Base-by-base conservation (phyloP, 2,888 invertebrate genomes). In the Pristionchus mayeri region DNA sequence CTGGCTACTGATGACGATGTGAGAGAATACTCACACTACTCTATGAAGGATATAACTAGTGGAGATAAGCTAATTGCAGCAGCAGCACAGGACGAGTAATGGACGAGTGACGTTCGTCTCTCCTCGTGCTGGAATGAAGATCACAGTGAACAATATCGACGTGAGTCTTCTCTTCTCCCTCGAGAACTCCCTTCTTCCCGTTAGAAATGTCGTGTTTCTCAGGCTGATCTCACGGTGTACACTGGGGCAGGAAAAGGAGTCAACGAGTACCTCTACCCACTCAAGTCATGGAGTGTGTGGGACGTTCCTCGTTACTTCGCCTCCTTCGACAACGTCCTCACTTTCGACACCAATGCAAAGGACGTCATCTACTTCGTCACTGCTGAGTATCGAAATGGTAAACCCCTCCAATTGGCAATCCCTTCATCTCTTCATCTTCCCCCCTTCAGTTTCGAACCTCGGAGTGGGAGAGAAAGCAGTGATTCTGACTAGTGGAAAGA, bases 311-410 rank as follows among this genome's bases (percentile, higher is more conserved):
- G 71, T 13, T 71, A 37, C 44, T 40, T 71, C 40, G 71, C 71
- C 4, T 40, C 71, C 0, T 71, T 71, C 44, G 71, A 71, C 24
- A 71, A 71, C 24, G 71, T 71, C 11, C 71, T 71, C n/a, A 71
- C 71, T 24, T 40, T 71, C 44, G 71, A 71, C 9, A 40, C 71
- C 6, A 21, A 71, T 1, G n/a, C 71, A 1, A 37, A 37, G 24
- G 71, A 71, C n/a, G 71, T 44, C 24, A 44, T 71, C 71, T 71
- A 71, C 71, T 71, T n/a, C 11, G 71, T 71, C 0, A 71, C 71
- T 44, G n/a, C 71, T 13, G 71, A 71, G 11, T 37, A 40, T 18
- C 21, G 40, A n/a, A 71, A 71, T 71, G 71, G 71, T 71, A 11
- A 3, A 40, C 24, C 24, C 6, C 24, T 24, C 13, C 7, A 7